These are phyloP conservation scores for Desoria tigrina DNA, from an alignment of 2,888 invertebrate species.

Conservation along the genomic window DNA sequence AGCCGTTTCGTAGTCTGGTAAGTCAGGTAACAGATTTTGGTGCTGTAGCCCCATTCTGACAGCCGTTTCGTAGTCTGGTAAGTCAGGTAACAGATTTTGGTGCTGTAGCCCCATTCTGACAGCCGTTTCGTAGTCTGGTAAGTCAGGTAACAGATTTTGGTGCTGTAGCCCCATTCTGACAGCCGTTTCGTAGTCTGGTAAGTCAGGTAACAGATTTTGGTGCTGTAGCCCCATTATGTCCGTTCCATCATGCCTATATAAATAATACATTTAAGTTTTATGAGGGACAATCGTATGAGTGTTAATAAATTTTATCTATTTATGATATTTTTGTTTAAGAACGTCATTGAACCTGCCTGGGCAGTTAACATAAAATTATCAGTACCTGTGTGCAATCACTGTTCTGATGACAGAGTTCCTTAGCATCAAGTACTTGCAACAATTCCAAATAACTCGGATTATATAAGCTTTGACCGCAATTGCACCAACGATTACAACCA, in stretches of 20 bases:
- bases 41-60: constrained; percentile 54
- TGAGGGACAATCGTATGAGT: neutral
- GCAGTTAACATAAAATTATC: too few species aligned
- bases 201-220: constrained; percentile 56
- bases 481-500: constrained; percentile 69
- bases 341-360: too few species aligned
- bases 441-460: constrained; percentile 79
- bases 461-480: constrained; percentile 76
- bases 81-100: too few species aligned
- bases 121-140: too few species aligned
- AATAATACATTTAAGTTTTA: constrained; percentile 1
- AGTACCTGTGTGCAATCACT: constrained; percentile 55
- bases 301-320: too few species aligned
- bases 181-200: constrained; percentile 59
- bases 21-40: constrained; percentile 56
- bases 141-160: too few species aligned
- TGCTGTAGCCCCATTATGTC: constrained; percentile 53
- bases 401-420: constrained; percentile 65
- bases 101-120: too few species aligned
- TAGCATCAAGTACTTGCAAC: constrained; percentile 79
- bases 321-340: too few species aligned
- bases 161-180: too few species aligned
- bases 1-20: constrained; percentile 58
- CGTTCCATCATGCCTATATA: constrained; percentile 49
- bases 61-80: too few species aligned